Base-by-base conservation (phyloP, 2,888 invertebrate species). In the Hirtodrosophila histrioides region DNA sequence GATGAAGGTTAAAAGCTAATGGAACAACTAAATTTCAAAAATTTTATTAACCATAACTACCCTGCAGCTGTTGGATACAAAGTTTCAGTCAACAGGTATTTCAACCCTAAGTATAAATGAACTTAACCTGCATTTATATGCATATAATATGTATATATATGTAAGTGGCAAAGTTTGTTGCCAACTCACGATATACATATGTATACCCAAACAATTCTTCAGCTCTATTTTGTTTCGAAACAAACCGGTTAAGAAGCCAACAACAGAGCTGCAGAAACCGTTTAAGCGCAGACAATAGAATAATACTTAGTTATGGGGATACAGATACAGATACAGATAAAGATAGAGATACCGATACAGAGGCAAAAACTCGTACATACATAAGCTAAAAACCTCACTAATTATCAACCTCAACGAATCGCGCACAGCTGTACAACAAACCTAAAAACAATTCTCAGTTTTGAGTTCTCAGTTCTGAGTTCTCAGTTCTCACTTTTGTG, bases 211-310 rank as follows among this genome's bases (percentile, higher is more conserved):
- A 70, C 57, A 69, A 45, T 65, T 70, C 55, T 64, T 64, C 51
- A 55, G 64, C 64, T 58, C 56, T 69, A 69, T 70, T 68, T 82
- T 78, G 73, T 78, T 82, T 82, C 79, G 83, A 79, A 80, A 73
- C 68, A 82, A 79, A 79, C 79, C 79, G 83, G 83, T 82, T 82
- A 66, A 70, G 70, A 65, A 74, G 64, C 45, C 70, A 70, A 49
- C 49, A 60, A 46, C 31, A 43, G 17, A 12, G 43, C 43, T 43
- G 24, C 41, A 78, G 55, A 77, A 77, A 80, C 81, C 75, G 78
- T 81, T 78, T 81, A 81, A 78, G 71, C 75, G 75, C 65, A 66
- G 78, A 78, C 56, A 57, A 57, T 64, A 56, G 67, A 51, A 60
- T 43, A 17, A 60, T 36, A 41, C 41, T n/a, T 33, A 35, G 11